Evolutionary conservation across 2,888 invertebrate species (phyloP), one percentile per base, ranked within the genome.

Genomic region (Andrena bucephala): DNA sequence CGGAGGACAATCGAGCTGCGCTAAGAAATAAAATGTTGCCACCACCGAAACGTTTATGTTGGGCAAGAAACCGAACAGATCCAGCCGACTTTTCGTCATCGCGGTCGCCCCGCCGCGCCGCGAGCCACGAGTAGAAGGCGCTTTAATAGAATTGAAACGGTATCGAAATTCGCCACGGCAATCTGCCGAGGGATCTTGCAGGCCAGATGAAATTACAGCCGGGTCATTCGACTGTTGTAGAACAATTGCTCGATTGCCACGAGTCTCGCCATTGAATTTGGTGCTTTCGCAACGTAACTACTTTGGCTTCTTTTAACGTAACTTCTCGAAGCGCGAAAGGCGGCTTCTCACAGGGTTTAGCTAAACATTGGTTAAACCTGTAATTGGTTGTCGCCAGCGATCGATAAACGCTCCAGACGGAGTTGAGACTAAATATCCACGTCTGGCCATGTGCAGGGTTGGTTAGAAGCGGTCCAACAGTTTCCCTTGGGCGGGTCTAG

Each of bases 111-210:
- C 4, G 62, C 20, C 36, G 62, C 33, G 36, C 36, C 42, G 13
- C 52, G 31, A 67, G 31, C 67, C 67, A 10, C 20, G 52, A 57
- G 33, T 33, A 24, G 67, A 33, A 59, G 20, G 7, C 57, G 57
- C n/a, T 59, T 59, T 59, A 48, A 74, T 68, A 42, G 67, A 67
- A 74, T 74, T 36, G 68, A 59, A 74, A 31, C 57, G 73, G 57
- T 54, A 68, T 73, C 73, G 73, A 57, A 67, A 74, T 59, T 68
- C 67, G 8, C 68, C 13, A 3, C 57, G 57, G 68, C 59, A 74
- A 67, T 74, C 59, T 68, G 57, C 42, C 68, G 48, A 7, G 31
- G 68, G 57, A 74, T 68, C 59, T 36, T 31, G 68, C 10, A n/a
- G 57, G 29, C 33, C n/a, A 42, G 31, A 59, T 68, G 20, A 33